phyloP scores from a whole-genome alignment of 1,140 invertebrate species.

The Pogonomyrmex barbatus region DNA sequence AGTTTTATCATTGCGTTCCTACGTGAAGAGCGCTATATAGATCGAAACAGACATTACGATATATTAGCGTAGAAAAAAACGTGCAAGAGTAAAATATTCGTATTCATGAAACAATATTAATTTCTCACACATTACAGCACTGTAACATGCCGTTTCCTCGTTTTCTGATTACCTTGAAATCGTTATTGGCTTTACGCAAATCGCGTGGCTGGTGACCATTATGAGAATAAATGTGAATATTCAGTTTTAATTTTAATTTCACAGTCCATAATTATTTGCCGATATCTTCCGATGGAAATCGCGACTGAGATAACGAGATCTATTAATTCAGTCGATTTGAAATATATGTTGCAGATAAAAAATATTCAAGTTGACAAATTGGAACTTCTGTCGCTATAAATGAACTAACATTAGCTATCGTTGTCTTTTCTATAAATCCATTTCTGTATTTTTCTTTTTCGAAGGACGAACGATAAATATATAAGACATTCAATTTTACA shows the following conservation, averaged over 20 bases:
- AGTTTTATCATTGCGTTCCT: background rate
- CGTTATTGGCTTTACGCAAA: conserved; percentile 26
- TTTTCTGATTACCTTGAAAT: conserved; percentile 62
- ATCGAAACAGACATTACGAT: background rate
- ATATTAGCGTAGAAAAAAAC: conserved; percentile 7
- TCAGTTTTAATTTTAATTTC: conserved; percentile 41
- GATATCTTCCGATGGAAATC: background rate
- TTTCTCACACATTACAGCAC: background rate
- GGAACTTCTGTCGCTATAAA: background rate
- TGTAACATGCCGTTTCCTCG: background rate
- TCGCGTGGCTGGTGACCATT: conserved; percentile 23
- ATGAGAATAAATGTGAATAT: conserved; percentile 55
- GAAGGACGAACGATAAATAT: background rate
- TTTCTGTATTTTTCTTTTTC: background rate
- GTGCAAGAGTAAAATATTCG: background rate
- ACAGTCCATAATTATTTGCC: conserved; percentile 7
- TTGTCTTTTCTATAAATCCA: background rate
- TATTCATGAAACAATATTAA: background rate
- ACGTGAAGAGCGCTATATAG: background rate
- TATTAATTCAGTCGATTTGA: conserved; percentile 33
- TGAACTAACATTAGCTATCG: background rate
- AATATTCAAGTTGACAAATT: background rate
- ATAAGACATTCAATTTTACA: background rate
- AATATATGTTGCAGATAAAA: background rate
- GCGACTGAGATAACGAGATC: conserved; percentile 15